phyloP scores from a whole-genome alignment of 2,113 vertebrate genomes.

The Ptyas mucosa region DNA sequence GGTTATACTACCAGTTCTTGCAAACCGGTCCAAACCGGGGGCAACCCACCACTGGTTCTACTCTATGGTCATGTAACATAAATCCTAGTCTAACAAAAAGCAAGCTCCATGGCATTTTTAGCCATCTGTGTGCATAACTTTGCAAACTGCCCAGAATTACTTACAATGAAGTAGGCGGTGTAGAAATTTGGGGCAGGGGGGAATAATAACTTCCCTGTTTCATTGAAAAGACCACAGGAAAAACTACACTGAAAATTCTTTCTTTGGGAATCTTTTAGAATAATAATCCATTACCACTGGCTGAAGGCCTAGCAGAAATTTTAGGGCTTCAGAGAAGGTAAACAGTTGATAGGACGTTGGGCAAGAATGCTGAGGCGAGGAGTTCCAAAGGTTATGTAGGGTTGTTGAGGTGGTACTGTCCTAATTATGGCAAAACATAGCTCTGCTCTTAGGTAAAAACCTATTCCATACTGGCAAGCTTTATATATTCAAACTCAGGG shows the following conservation, averaged over 20 bases:
- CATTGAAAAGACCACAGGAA: neutral
- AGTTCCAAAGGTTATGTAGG: neutral
- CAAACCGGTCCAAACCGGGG: no score
- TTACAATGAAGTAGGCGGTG: neutral
- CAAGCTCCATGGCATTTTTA: neutral
- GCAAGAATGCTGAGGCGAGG: neutral
- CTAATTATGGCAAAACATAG: neutral
- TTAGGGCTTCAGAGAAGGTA: neutral
- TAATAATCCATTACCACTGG: neutral
- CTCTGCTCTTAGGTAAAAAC: neutral
- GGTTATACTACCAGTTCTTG: no score
- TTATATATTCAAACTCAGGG: neutral
- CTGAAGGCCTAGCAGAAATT: neutral
- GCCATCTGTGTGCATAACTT: neutral
- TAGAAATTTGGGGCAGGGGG: neutral
- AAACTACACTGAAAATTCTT: neutral
- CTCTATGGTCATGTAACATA: neutral
- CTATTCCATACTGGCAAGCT: neutral
- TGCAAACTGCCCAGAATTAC: neutral
- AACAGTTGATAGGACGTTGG: neutral
- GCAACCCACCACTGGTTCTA: no score
- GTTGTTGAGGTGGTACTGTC: neutral
- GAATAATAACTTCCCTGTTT: neutral
- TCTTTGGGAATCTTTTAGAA: neutral
- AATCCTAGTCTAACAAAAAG: neutral